Percentiles rank a stretch among this genome's conserved stretches.
Evolutionary conservation across 2,113 vertebrate genomes (phyloP).

Genomic region (Triplophysa tibetana): DNA sequence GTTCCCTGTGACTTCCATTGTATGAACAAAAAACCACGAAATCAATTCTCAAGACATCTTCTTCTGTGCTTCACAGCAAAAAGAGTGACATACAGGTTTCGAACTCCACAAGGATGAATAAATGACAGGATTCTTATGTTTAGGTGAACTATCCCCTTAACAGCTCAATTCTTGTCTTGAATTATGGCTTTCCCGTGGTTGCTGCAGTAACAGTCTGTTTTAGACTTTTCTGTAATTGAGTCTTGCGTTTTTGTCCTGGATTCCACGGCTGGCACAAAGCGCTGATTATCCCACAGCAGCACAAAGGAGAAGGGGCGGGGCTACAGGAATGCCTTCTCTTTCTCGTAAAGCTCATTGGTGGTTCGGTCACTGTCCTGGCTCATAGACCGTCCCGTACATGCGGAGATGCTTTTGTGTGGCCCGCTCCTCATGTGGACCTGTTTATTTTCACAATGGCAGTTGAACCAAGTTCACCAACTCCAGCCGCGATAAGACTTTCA

Average conservation of each 20-base stretch:
- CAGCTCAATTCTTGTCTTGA: constrained; percentile 57
- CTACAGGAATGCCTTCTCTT: constrained; percentile 70
- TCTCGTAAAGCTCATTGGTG: constrained; percentile 69
- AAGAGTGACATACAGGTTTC: too few species aligned
- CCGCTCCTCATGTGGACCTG: constrained; percentile 44
- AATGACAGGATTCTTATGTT: too few species aligned
- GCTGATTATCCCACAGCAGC: constrained; percentile 72
- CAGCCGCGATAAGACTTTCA: neutral
- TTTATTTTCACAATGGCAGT: constrained; percentile 15
- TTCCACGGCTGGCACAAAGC: constrained; percentile 77
- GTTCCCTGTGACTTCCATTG: too few species aligned
- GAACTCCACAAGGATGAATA: too few species aligned
- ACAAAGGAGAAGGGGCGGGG: constrained; percentile 48
- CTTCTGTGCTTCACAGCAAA: too few species aligned
- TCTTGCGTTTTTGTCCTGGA: constrained; percentile 64
- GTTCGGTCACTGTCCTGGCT: constrained; percentile 47
- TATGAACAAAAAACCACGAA: too few species aligned
- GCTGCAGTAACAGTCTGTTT: constrained; percentile 64
- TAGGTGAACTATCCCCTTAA: neutral
- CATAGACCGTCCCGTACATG: constrained; percentile 25
- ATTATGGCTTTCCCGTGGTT: constrained; percentile 68
- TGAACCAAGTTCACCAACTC: neutral
- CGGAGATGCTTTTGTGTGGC: constrained; percentile 42
- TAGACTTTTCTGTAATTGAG: constrained; percentile 67
- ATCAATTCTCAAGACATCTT: too few species aligned